Conservation (phyloP, 2,888 invertebrate species). For the Morpho helenor region DNA sequence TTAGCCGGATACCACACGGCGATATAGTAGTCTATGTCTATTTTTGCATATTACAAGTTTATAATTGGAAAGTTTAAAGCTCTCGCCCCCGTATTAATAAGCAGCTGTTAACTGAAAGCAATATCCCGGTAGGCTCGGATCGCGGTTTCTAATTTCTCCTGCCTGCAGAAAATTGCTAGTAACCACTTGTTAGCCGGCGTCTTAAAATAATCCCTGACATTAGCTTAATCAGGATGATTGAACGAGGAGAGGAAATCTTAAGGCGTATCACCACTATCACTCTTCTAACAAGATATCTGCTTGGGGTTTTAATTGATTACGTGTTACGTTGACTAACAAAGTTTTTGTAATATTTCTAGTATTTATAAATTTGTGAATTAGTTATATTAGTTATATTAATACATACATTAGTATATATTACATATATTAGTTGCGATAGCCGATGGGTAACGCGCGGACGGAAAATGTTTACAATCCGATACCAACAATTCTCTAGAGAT, state of each 20-base stretch:
- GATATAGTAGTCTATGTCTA: too few relatives aligned
- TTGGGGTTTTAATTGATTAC: neutral
- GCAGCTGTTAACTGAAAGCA: conserved; percentile 55
- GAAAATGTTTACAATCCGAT: too few relatives aligned
- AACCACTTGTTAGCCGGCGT: conserved; percentile 39
- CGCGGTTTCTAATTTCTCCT: conserved; percentile 55
- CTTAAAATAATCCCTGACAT: conserved; percentile 34
- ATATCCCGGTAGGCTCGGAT: conserved; percentile 43
- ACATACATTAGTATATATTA: too few relatives aligned
- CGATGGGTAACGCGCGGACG: too few relatives aligned
- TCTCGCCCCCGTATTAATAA: conserved; percentile 48
- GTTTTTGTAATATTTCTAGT: too few relatives aligned
- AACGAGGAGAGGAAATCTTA: conserved; percentile 9
- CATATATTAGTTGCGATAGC: too few relatives aligned
- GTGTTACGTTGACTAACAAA: too few relatives aligned
- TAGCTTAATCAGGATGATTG: conserved; percentile 27
- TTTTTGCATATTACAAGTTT: conserved; percentile 20
- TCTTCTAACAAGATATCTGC: too few relatives aligned
- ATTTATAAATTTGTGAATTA: too few relatives aligned
- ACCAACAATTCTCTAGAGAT: too few relatives aligned
- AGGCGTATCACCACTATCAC: neutral
- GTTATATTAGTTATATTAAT: too few relatives aligned
- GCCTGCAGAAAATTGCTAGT: conserved; percentile 28
- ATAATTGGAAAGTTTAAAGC: conserved; percentile 58
- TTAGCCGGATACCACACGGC: too few relatives aligned